phyloP scores from a whole-genome alignment of 1,140 invertebrate genomes.

The Aphaenogaster ashmeadi region DNA sequence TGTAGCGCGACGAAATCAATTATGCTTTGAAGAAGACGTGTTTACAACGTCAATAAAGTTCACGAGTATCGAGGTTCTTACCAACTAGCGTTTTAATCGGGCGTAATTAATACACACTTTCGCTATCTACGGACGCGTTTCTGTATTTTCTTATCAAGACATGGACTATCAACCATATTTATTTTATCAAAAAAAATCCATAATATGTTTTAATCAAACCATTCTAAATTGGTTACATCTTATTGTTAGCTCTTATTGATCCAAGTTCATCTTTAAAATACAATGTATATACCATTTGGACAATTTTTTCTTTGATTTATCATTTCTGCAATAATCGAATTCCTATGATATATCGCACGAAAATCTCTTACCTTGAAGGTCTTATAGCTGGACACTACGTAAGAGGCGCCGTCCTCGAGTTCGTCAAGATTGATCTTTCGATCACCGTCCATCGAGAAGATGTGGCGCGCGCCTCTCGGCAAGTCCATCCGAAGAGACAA shows the following conservation, averaged over 20 bases:
- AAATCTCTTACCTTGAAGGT: conserved; percentile 94
- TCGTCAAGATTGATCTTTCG: conserved; percentile 94
- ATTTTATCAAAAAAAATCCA: not conserved
- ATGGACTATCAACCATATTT: not conserved
- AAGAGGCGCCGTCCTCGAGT: conserved; percentile 95
- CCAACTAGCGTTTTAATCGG: conserved; percentile 9
- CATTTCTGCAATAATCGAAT: not conserved
- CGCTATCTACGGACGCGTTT: conserved; percentile 19
- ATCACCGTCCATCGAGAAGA: conserved; percentile 96
- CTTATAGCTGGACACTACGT: conserved; percentile 96
- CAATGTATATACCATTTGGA: not conserved
- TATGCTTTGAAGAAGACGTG: conserved; percentile 14
- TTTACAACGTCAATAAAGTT: conserved; percentile 53
- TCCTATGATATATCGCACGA: not conserved
- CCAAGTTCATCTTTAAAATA: not conserved
- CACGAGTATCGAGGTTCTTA: conserved; percentile 40
- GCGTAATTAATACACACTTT: conserved; percentile 17
- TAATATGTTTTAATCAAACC: not conserved
- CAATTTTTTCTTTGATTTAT: not conserved
- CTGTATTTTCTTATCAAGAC: conserved; percentile 21
- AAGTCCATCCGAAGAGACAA: conserved; percentile 94
- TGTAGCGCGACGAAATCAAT: conserved; percentile 9
- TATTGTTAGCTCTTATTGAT: no score
- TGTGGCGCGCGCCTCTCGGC: conserved; percentile 94
- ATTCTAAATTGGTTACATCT: not conserved